A percentile compares a stretch with the other conserved stretches of the same genome.
phyloP scores from a whole-genome alignment of 2,888 invertebrate genomes.

The Spodoptera littoralis region DNA sequence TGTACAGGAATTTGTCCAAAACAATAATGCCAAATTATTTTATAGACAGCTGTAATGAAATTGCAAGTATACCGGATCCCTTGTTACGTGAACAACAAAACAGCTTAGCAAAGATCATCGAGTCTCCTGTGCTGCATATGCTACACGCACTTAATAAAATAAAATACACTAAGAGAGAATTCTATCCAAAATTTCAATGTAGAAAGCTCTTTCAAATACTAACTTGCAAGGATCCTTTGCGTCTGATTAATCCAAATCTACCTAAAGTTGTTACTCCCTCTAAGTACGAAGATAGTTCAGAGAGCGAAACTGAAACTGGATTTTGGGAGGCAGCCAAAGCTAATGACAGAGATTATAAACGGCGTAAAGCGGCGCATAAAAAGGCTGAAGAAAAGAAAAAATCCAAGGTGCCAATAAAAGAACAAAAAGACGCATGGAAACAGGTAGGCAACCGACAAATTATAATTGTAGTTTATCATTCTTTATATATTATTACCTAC shows the following conservation, averaged over 20 bases:
- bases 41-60: constrained; percentile 91
- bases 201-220: constrained; percentile 89
- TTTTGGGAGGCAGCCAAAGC: constrained; percentile 86
- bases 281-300: constrained; percentile 71
- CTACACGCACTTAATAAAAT: constrained; percentile 92
- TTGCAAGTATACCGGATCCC: constrained; percentile 91
- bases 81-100: constrained; percentile 90
- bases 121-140: constrained; percentile 92
- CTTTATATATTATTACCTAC: no score
- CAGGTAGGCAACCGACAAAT: constrained; percentile 62
- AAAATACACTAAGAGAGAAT: constrained; percentile 88
- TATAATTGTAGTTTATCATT: no score
- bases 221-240: constrained; percentile 86
- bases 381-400: constrained; percentile 75
- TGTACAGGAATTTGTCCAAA: constrained; percentile 90
- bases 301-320: constrained; percentile 78
- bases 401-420: constrained; percentile 71
- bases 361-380: constrained; percentile 81
- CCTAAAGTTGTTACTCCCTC: constrained; percentile 56
- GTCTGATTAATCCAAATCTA: constrained; percentile 82
- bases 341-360: constrained; percentile 85
- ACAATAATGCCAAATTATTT: constrained; percentile 92
- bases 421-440: constrained; percentile 56
- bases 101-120: constrained; percentile 90
- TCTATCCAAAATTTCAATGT: constrained; percentile 91